Percentiles rank a stretch among this genome's conserved stretches.
These are phyloP conservation scores for Seira musarum DNA, from an alignment of 2,888 invertebrate species.

Conservation along the genomic window DNA sequence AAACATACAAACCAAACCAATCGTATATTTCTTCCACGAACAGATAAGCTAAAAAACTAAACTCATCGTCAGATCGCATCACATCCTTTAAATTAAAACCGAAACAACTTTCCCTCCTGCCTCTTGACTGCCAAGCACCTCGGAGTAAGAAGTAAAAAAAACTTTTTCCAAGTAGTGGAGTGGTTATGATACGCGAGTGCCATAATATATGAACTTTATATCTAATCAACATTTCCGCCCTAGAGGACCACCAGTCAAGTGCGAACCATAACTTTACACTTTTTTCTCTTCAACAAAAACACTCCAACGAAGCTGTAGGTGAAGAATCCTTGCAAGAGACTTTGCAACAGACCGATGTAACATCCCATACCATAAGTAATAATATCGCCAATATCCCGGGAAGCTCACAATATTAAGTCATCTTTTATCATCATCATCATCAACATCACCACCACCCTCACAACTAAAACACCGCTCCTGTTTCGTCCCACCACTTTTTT, in stretches of 20 bases:
- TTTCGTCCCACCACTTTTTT: no score
- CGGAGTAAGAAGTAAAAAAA: background rate
- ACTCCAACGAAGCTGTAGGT: no score
- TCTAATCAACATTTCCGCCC: constrained; percentile 7
- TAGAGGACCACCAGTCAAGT: constrained; percentile 6
- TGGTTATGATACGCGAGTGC: background rate
- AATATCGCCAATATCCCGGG: constrained; percentile 10
- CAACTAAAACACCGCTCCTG: background rate
- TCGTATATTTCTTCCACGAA: no score
- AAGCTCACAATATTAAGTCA: background rate
- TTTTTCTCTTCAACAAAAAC: background rate
- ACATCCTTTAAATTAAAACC: constrained; percentile 5
- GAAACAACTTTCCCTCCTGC: background rate
- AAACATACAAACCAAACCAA: no score
- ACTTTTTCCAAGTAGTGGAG: background rate
- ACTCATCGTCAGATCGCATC: background rate
- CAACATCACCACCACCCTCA: background rate
- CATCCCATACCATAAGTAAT: background rate
- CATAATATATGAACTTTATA: background rate
- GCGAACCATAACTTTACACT: constrained; percentile 10
- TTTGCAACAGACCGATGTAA: no score
- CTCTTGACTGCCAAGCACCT: background rate
- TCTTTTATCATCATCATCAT: constrained; percentile 2
- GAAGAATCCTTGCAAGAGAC: no score
- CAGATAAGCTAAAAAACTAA: background rate